Evolutionary conservation across 1,140 invertebrate genomes (phyloP).

Genomic region (Andricus grossulariae): DNA sequence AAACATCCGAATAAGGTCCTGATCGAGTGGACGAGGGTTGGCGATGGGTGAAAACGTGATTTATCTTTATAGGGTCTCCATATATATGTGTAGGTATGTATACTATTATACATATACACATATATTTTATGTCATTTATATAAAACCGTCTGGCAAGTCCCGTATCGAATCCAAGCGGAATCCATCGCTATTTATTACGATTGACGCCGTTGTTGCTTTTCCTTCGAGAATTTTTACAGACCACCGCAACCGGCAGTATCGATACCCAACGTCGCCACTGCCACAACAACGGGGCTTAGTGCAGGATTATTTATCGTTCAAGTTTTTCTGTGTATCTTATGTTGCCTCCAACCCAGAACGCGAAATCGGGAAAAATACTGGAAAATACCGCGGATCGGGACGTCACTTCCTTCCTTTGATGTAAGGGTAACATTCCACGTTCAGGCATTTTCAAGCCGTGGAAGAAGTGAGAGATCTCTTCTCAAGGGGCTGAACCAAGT

Average conservation of each 20-base stretch:
- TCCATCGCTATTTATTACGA: constrained; percentile 39
- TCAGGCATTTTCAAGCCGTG: no score
- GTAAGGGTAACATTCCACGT: not conserved
- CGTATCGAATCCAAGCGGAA: constrained; percentile 22
- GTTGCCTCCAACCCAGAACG: not conserved
- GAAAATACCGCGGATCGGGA: not conserved
- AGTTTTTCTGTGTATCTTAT: not conserved
- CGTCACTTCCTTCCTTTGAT: not conserved
- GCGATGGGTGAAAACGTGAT: not conserved
- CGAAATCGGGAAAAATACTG: not conserved
- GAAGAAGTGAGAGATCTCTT: not conserved
- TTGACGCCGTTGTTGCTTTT: constrained; percentile 39
- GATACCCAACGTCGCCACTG: not conserved
- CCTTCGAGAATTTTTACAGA: constrained; percentile 18
- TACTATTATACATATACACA: not conserved
- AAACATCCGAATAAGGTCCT: not conserved
- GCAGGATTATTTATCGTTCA: constrained; percentile 5
- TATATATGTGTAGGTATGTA: not conserved
- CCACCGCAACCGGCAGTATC: not conserved
- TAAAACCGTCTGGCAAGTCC: no score
- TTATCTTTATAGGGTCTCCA: not conserved
- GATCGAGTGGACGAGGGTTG: not conserved
- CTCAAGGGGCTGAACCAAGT: no score
- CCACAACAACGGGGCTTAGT: not conserved
- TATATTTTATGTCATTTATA: not conserved